Percentiles rank a stretch among this genome's conserved stretches.
Conservation (phyloP, 2,797 vertebrate species). For the Falco peregrinus region DNA sequence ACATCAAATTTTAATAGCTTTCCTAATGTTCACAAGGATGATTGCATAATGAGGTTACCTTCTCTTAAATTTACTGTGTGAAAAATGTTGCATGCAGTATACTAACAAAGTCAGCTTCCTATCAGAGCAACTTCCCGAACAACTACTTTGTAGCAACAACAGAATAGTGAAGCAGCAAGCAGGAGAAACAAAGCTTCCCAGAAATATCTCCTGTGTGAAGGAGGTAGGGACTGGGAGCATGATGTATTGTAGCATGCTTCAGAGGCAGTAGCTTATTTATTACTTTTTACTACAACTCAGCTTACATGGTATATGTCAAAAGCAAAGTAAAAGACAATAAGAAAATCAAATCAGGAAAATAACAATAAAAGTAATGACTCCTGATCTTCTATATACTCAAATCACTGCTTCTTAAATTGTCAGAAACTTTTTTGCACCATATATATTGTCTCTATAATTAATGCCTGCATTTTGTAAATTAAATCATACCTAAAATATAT, state of each 20-base stretch:
- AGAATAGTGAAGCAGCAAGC: not conserved
- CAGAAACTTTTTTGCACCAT: not conserved
- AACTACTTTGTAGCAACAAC: not conserved
- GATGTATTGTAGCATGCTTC: not conserved
- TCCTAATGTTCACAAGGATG: conserved; percentile 12
- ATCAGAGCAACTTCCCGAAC: not conserved
- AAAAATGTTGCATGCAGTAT: not conserved
- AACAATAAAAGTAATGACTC: not conserved
- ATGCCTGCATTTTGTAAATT: not conserved
- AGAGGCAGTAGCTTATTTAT: not conserved
- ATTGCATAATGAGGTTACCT: conserved; percentile 12
- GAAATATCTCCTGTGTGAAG: not conserved
- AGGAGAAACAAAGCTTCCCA: not conserved
- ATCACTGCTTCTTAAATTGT: not conserved
- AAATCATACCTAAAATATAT: not conserved
- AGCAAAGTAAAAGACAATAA: not conserved
- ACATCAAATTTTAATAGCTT: conserved; percentile 39
- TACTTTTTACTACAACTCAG: not conserved
- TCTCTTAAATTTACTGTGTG: not conserved
- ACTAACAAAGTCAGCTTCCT: not conserved
- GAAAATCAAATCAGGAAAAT: not conserved
- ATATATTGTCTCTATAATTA: not conserved
- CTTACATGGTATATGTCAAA: not conserved
- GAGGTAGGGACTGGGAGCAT: not conserved
- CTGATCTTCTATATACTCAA: not conserved